Evolutionary conservation across 92 coral and sea anemone genomes (phyloP).

Genomic region (Palythoa heliodiscus): DNA sequence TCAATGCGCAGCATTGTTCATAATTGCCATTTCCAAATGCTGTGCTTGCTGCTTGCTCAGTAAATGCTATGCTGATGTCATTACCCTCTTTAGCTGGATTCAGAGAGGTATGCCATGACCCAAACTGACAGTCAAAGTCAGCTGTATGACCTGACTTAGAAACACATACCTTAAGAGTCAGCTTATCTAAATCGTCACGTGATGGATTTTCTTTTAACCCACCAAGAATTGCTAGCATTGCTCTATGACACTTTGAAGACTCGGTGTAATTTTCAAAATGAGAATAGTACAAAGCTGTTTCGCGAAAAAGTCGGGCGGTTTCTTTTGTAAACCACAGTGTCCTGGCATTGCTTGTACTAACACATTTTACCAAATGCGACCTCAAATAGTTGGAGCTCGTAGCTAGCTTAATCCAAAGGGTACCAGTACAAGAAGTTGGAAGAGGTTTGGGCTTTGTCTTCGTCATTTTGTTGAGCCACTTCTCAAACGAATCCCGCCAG

Average conservation of each 20-base stretch:
- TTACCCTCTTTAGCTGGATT: neutral
- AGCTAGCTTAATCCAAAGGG: conserved; percentile 10
- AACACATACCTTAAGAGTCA: neutral
- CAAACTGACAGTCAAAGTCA: neutral
- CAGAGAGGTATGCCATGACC: conserved; percentile 7
- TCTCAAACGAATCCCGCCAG: neutral
- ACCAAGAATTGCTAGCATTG: neutral
- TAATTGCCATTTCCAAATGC: neutral
- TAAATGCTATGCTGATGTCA: neutral
- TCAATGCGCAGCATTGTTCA: neutral
- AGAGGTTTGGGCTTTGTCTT: neutral
- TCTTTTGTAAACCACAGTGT: conserved; percentile 1
- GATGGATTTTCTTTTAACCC: neutral
- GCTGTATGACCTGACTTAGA: neutral
- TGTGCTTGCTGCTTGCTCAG: neutral
- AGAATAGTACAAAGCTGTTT: conserved; percentile 23
- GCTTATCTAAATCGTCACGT: neutral
- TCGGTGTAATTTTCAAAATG: neutral
- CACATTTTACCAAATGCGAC: neutral
- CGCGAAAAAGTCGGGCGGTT: conserved; percentile 22
- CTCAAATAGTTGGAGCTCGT: conserved; percentile 1
- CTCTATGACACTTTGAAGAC: neutral
- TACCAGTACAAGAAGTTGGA: neutral
- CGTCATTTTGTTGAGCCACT: neutral
- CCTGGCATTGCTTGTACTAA: neutral